A percentile compares a stretch with the other conserved stretches of the same genome.
phyloP scores from a whole-genome alignment of 2,888 invertebrate species.

The Pandemis heparana region DNA sequence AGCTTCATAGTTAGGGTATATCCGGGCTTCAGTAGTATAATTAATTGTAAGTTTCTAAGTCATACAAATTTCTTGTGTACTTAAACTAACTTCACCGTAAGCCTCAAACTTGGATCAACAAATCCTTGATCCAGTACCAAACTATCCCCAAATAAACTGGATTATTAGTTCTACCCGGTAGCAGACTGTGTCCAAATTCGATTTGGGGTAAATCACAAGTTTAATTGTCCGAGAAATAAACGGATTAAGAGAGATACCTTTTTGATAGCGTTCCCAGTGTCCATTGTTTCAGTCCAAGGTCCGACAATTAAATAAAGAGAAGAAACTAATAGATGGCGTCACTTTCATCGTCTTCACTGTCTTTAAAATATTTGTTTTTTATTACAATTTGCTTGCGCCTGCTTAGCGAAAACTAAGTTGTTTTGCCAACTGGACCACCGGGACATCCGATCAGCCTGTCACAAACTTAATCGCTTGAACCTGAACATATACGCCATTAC shows the following conservation, averaged over 20 bases:
- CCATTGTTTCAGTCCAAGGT: slow-evolving; percentile 31
- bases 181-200: slow-evolving; percentile 62
- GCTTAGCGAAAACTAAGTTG: no score
- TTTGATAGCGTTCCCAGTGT: slow-evolving; percentile 50
- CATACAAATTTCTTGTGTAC: not conserved
- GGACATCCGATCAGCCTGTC: no score
- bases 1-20: no score
- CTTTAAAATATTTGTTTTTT: no score
- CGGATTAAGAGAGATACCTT: slow-evolving; percentile 74
- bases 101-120: slow-evolving; percentile 5
- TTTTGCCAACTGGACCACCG: no score
- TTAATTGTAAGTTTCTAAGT: not conserved
- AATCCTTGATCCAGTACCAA: slow-evolving; percentile 51
- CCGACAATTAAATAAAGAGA: no score
- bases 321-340: no score
- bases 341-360: no score
- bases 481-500: no score
- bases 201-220: slow-evolving; percentile 81
- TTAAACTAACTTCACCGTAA: not conserved
- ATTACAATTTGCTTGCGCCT: no score
- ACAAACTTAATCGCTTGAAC: no score
- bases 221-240: slow-evolving; percentile 84
- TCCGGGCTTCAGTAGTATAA: not conserved
- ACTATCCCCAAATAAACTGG: slow-evolving; percentile 48
- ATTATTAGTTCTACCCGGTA: slow-evolving; percentile 21